Evolutionary conservation across 1,140 invertebrate genomes (phyloP), one percentile per base, ranked within the genome.

Genomic region (Atta cephalotes): DNA sequence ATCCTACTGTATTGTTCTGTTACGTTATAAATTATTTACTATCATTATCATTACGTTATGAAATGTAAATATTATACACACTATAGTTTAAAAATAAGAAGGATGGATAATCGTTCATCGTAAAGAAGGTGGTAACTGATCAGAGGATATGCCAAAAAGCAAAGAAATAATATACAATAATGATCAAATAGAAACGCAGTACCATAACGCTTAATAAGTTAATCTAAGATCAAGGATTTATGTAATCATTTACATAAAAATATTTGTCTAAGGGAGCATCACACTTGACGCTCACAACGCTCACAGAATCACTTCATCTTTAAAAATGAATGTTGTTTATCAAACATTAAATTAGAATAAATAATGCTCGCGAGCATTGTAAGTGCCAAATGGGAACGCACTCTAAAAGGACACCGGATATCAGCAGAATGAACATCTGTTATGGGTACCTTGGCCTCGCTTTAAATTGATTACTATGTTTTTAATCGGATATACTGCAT

Each of bases 71-170:
- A 92, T 68, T 82, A 87, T 87, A 90, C 76, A 88, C 70, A 56
- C n/a, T 35, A 18, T 91, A 89, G 51, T 25, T 35, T 85, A 86
- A 87, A 31, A 60, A 18, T 76, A 35, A 85, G 18, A 56, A 68
- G 28, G 5, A 58, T 35, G 45, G 9, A 79, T 74, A 49, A 60
- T 89, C 25, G 51, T 49, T 81, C 65, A 2, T 71, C 28, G 45
- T 81, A 81, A 88, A 85, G 65, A 89, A 70, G 86, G 87, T 89
- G 81, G 86, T 45, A 82, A 51, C 91, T 93, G 92, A 93, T 94
- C 93, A 90, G 88, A 93, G 91, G 92, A 94, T 92, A 95, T 95
- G 94, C 95, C 95, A 95, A 95, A 95, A 95, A 95, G 51, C 31
- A 87, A 66, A 82, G 31, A 93, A 94, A 86, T 94, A 92, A 92